Evolutionary conservation across 2,888 invertebrate species (phyloP).

Genomic region (Dynastes tityus): DNA sequence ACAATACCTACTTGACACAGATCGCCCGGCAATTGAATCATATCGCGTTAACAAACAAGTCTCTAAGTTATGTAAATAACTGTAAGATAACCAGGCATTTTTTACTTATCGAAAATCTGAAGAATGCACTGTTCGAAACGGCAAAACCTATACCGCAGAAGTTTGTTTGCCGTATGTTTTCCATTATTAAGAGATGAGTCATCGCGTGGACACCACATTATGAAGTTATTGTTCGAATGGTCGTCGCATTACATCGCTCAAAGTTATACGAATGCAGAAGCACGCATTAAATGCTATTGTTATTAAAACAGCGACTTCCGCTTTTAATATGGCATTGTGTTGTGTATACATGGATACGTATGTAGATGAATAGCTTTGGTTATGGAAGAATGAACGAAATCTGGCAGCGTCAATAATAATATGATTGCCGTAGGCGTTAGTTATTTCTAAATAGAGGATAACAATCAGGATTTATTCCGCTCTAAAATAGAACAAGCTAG

Average conservation of each 20-base stretch:
- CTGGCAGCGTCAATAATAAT: background rate
- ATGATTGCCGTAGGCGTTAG: background rate
- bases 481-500: background rate
- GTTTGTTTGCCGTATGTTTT: background rate
- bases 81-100: conserved; percentile 2
- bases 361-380: background rate
- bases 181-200: conserved; percentile 26
- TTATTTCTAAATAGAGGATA: conserved; percentile 2
- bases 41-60: background rate
- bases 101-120: conserved; percentile 18
- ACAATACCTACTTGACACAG: background rate
- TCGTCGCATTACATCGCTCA: background rate
- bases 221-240: conserved; percentile 3
- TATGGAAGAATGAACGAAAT: conserved; percentile 7
- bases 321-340: conserved; percentile 29
- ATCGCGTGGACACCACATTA: conserved; percentile 25
- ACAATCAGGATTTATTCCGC: conserved; percentile 11
- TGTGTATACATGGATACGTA: background rate
- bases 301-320: conserved; percentile 39
- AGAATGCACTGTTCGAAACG: background rate
- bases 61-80: background rate
- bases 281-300: conserved; percentile 19
- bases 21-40: background rate
- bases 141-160: background rate
- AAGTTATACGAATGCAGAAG: conserved; percentile 3